These are phyloP conservation scores for Chelon auratus DNA, from an alignment of 2,797 vertebrate species.

Conservation along the genomic window DNA sequence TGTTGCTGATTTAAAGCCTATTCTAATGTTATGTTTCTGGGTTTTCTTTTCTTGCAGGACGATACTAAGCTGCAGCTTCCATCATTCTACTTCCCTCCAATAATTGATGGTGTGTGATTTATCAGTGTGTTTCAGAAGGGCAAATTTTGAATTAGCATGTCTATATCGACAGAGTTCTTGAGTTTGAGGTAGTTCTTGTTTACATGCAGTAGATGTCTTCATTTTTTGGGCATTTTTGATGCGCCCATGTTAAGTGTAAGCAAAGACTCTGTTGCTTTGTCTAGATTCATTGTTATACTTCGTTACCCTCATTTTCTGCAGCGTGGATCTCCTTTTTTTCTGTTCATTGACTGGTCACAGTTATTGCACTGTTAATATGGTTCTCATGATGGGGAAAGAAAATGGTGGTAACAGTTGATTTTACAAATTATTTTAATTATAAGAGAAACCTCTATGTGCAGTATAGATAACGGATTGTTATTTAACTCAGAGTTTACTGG, in stretches of 20 bases:
- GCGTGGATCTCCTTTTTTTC: background rate
- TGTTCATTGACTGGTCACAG: background rate
- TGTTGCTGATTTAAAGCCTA: background rate
- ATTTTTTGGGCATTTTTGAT: constrained; percentile 58
- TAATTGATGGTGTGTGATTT: constrained; percentile 48
- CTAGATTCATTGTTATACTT: constrained; percentile 23
- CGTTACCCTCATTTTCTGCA: constrained; percentile 22
- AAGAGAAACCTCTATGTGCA: background rate
- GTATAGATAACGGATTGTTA: constrained; percentile 8
- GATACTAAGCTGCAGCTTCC: constrained; percentile 69
- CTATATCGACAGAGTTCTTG: constrained; percentile 41
- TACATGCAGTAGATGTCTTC: constrained; percentile 67
- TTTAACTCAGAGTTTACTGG: constrained; percentile 10
- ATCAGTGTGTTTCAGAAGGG: constrained; percentile 44
- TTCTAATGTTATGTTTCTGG: background rate
- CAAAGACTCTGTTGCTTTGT: constrained; percentile 40
- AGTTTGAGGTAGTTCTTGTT: constrained; percentile 59
- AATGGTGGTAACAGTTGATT: constrained; percentile 24
- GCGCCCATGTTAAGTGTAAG: constrained; percentile 47
- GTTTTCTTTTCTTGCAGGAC: constrained; percentile 68
- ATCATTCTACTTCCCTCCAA: constrained; percentile 43
- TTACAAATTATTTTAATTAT: constrained; percentile 24
- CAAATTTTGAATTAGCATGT: constrained; percentile 44
- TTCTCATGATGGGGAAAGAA: constrained; percentile 5
- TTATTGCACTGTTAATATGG: constrained; percentile 3